These are phyloP conservation scores for Heterocephalus glaber DNA, from an alignment of 2,113 vertebrate species.

Conservation along the genomic window DNA sequence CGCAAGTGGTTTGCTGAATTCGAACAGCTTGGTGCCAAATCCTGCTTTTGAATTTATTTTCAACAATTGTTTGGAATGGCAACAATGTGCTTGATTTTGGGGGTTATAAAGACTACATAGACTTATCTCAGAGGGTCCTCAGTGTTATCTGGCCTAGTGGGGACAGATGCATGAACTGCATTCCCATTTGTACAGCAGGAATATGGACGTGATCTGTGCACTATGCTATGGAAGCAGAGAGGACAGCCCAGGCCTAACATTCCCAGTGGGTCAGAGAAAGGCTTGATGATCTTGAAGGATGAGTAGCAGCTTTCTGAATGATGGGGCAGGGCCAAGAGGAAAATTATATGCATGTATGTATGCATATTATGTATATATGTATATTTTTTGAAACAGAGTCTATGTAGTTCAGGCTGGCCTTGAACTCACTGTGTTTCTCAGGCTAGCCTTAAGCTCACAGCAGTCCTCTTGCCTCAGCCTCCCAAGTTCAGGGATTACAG, in stretches of 20 bases:
- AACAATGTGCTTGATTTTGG: background rate
- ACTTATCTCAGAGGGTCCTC: background rate
- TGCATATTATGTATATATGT: background rate
- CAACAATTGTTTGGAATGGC: background rate
- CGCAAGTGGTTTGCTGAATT: background rate
- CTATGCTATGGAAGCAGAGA: background rate
- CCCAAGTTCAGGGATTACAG: background rate
- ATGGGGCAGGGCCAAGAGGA: background rate
- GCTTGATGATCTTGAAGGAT: background rate
- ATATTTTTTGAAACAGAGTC: background rate
- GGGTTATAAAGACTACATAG: background rate
- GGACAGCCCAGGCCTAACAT: background rate
- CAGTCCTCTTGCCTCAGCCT: background rate
- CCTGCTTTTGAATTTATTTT: background rate
- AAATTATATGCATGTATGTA: background rate
- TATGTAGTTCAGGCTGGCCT: background rate
- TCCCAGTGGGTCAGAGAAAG: background rate
- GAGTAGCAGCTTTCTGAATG: background rate
- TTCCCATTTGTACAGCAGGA: background rate
- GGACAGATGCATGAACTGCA: background rate
- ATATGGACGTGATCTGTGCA: fast-evolving
- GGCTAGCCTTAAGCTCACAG: background rate
- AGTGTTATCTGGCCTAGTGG: background rate
- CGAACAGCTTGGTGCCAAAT: background rate
- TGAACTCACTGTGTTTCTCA: background rate